Percentiles rank a stretch among this genome's conserved stretches.
Evolutionary conservation across 2,797 vertebrate genomes (phyloP).

Genomic region (Liparis tanakae): DNA sequence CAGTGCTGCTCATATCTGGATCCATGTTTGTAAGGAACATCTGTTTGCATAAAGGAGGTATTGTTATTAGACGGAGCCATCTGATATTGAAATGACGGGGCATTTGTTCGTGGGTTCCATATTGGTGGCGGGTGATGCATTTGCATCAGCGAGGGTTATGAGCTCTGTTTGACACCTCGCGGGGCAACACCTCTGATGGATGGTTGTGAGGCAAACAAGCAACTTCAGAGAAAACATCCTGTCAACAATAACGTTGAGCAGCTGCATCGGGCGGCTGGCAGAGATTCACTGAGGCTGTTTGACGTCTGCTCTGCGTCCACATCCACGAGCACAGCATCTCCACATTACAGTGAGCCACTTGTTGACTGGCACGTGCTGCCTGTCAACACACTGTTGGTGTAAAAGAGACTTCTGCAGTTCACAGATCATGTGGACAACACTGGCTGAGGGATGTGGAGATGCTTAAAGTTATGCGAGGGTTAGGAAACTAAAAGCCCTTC

Average conservation of each 20-base stretch:
- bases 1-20: conserved; percentile 27
- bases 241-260: conserved; percentile 38
- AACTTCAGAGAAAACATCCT: conserved; percentile 41
- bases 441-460: neutral
- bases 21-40: conserved; percentile 61
- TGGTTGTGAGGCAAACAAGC: conserved; percentile 19
- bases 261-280: conserved; percentile 25
- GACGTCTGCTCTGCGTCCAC: conserved; percentile 44
- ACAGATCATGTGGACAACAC: conserved; percentile 2
- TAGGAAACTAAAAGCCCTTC: neutral
- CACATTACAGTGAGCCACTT: conserved; percentile 23
- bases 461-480: conserved; percentile 8
- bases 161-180: conserved; percentile 34
- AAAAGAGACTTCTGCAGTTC: neutral
- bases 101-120: conserved; percentile 37
- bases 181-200: neutral
- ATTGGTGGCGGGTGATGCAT: conserved; percentile 45
- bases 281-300: conserved; percentile 51
- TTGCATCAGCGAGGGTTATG: conserved; percentile 41
- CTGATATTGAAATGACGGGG: conserved; percentile 72
- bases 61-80: conserved; percentile 59
- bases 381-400: conserved; percentile 25
- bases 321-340: conserved; percentile 22
- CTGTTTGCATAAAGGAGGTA: conserved; percentile 71
- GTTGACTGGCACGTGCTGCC: conserved; percentile 33